A percentile compares a stretch with the other conserved stretches of the same genome.
Conservation (phyloP, 1,140 invertebrate species). For the Drosophila aff. region DNA sequence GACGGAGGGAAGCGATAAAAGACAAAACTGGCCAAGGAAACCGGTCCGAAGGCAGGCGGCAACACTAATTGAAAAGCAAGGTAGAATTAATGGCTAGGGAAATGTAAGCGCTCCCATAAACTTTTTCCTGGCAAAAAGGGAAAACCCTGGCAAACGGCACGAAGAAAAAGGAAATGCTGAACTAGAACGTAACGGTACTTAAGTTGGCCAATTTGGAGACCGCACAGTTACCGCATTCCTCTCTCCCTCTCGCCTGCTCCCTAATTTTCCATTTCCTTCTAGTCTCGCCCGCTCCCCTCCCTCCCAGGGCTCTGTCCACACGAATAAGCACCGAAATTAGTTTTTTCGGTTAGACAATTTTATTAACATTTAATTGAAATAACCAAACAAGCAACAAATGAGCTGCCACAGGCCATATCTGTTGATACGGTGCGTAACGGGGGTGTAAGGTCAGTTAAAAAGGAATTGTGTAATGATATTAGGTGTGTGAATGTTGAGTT, state of each 20-base stretch:
- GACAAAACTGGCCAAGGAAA: constrained; percentile 44
- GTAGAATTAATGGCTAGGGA: constrained; percentile 79
- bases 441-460: constrained; percentile 1
- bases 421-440: constrained; percentile 5
- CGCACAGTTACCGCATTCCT: constrained; percentile 34
- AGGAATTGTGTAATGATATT: not conserved
- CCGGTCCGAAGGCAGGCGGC: constrained; percentile 40
- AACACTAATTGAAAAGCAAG: constrained; percentile 81
- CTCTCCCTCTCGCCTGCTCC: not conserved
- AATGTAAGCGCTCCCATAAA: constrained; percentile 61
- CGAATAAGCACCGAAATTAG: constrained; percentile 63
- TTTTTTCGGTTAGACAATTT: constrained; percentile 75
- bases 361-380: constrained; percentile 78
- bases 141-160: constrained; percentile 28
- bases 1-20: constrained; percentile 27
- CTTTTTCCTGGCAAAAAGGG: constrained; percentile 31
- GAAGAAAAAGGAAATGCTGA: constrained; percentile 47
- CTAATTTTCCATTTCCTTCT: constrained; percentile 26
- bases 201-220: constrained; percentile 80
- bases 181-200: constrained; percentile 81
- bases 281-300: not conserved
- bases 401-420: constrained; percentile 43
- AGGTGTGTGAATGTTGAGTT: not conserved
- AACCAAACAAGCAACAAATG: constrained; percentile 63
- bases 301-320: constrained; percentile 7